Percentiles rank a stretch among this genome's conserved stretches.
Evolutionary conservation across 2,797 vertebrate genomes (phyloP).

Genomic region (Periparus ater): DNA sequence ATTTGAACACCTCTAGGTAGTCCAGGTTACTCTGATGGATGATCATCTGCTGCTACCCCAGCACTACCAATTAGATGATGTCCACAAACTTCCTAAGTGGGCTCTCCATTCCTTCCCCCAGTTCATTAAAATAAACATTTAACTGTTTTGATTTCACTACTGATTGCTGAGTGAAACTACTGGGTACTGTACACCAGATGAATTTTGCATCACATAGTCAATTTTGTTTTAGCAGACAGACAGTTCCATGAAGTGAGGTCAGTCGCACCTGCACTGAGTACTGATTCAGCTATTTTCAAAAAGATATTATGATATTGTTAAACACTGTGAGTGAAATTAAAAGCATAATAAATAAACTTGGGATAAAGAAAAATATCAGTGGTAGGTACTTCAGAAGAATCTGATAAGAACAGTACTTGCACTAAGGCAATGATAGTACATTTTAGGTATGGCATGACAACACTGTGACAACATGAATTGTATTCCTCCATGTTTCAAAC

Average conservation of each 20-base stretch:
- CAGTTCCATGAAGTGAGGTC: neutral
- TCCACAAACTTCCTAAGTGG: neutral
- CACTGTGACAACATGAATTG: neutral
- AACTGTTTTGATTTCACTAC: neutral
- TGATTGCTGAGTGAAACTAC: neutral
- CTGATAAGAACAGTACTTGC: neutral
- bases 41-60: neutral
- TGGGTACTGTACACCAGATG: neutral
- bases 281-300: neutral
- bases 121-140: neutral
- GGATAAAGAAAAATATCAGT: neutral
- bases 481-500: neutral
- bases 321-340: neutral
- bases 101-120: neutral
- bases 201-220: neutral
- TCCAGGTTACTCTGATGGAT: neutral
- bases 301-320: neutral
- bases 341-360: neutral
- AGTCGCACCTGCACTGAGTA: accelerated
- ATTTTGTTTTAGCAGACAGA: neutral
- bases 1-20: neutral
- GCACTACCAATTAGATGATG: neutral
- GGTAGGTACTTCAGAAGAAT: neutral
- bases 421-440: neutral
- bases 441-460: neutral